Evolutionary conservation across 2,888 invertebrate genomes (phyloP).

Genomic region (Pardosa pseudoannulata): DNA sequence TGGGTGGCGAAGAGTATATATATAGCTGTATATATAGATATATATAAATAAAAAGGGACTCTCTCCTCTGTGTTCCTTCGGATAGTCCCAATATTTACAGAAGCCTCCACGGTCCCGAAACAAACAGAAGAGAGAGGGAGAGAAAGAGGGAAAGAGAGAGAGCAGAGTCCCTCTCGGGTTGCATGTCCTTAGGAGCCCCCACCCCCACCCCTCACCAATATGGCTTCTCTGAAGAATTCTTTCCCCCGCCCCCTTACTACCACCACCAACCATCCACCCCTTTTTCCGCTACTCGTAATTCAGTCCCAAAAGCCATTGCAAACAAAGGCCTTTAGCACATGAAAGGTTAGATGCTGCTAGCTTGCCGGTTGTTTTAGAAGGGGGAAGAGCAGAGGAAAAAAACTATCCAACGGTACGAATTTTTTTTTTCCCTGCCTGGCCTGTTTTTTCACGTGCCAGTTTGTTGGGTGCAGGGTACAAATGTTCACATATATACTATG

Average conservation of each 20-base stretch:
- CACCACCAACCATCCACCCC: slow-evolving; percentile 14
- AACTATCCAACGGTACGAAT: neutral
- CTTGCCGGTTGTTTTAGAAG: slow-evolving; percentile 66
- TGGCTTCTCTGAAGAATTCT: slow-evolving; percentile 52
- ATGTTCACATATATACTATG: slow-evolving; percentile 60
- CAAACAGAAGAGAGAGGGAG: slow-evolving; percentile 57
- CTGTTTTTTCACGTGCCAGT: slow-evolving; percentile 39
- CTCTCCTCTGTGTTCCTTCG: slow-evolving; percentile 55
- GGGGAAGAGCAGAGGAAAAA: neutral
- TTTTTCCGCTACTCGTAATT: slow-evolving; percentile 63
- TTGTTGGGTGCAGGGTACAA: slow-evolving; percentile 42
- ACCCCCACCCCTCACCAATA: slow-evolving; percentile 40
- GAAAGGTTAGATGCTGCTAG: slow-evolving; percentile 72
- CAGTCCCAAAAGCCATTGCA: slow-evolving; percentile 65
- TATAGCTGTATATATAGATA: slow-evolving; percentile 56
- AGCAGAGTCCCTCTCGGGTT: slow-evolving; percentile 51
- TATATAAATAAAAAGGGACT: slow-evolving; percentile 65
- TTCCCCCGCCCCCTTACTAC: neutral
- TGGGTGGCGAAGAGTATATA: slow-evolving; percentile 47
- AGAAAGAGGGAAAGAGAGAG: neutral
- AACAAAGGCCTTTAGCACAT: slow-evolving; percentile 54
- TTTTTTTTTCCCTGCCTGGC: too few species aligned
- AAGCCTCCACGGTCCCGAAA: slow-evolving; percentile 68
- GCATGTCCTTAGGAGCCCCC: slow-evolving; percentile 62
- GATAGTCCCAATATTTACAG: slow-evolving; percentile 72